Conservation (phyloP, 2,888 invertebrate genomes). For the Bembecia ichneumoniformis region DNA sequence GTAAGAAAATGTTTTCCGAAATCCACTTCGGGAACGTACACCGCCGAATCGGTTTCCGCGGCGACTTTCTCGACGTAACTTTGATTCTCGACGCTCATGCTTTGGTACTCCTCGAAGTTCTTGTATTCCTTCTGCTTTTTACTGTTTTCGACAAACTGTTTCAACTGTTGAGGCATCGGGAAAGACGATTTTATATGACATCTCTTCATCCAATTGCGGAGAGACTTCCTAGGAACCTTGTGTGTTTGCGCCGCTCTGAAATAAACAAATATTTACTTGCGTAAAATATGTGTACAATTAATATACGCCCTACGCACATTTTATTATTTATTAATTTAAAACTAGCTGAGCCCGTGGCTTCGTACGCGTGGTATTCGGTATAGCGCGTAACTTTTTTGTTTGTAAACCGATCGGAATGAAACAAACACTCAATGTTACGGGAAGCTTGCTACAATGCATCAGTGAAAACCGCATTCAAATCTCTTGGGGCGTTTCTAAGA, state of each 20-base stretch:
- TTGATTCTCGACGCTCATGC: constrained; percentile 16
- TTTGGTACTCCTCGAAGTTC: constrained; percentile 22
- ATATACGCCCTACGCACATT: too few species aligned
- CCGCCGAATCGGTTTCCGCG: constrained; percentile 24
- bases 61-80: constrained; percentile 27
- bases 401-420: too few species aligned
- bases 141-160: constrained; percentile 71
- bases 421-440: too few species aligned
- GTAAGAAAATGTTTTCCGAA: constrained; percentile 60
- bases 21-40: constrained; percentile 39
- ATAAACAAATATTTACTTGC: too few species aligned
- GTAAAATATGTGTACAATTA: too few species aligned
- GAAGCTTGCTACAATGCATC: too few species aligned
- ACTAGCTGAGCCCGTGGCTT: too few species aligned
- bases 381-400: too few species aligned
- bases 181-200: constrained; percentile 74
- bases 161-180: constrained; percentile 72
- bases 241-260: constrained; percentile 73
- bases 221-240: constrained; percentile 72
- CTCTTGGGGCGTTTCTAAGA: too few species aligned
- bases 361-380: too few species aligned
- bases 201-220: constrained; percentile 76
- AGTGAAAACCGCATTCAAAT: too few species aligned
- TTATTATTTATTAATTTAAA: too few species aligned
- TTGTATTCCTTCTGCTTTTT: constrained; percentile 58